Conservation (phyloP, 2,113 vertebrate species). For the Mormoops blainvillei region DNA sequence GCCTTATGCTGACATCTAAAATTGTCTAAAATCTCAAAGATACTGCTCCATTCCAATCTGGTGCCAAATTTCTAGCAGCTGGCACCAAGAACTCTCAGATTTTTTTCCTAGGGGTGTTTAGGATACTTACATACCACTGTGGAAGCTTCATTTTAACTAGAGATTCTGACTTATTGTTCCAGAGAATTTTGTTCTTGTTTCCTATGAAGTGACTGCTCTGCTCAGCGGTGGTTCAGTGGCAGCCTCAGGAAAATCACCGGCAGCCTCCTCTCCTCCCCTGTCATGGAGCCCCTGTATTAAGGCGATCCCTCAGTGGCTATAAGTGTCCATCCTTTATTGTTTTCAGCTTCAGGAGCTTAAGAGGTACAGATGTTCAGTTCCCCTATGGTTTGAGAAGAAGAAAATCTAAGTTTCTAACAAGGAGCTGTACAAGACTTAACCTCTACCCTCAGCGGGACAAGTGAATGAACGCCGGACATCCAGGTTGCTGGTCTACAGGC, state of each 20-base stretch:
- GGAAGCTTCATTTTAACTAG: background rate
- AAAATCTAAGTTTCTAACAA: background rate
- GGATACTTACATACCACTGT: background rate
- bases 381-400: background rate
- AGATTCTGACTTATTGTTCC: background rate
- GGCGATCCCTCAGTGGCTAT: background rate
- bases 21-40: background rate
- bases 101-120: background rate
- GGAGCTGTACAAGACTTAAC: background rate
- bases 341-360: background rate
- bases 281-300: background rate
- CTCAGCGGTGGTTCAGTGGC: accelerated
- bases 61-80: background rate
- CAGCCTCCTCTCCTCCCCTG: background rate
- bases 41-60: background rate
- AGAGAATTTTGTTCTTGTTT: background rate
- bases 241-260: background rate
- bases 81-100: background rate
- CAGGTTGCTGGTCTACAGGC: background rate
- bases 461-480: accelerated
- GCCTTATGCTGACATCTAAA: background rate
- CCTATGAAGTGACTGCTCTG: background rate
- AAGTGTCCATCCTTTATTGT: background rate
- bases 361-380: background rate
- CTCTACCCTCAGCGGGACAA: accelerated